phyloP scores from a whole-genome alignment of 2,797 vertebrate genomes.

The Poecilia wingei region DNA sequence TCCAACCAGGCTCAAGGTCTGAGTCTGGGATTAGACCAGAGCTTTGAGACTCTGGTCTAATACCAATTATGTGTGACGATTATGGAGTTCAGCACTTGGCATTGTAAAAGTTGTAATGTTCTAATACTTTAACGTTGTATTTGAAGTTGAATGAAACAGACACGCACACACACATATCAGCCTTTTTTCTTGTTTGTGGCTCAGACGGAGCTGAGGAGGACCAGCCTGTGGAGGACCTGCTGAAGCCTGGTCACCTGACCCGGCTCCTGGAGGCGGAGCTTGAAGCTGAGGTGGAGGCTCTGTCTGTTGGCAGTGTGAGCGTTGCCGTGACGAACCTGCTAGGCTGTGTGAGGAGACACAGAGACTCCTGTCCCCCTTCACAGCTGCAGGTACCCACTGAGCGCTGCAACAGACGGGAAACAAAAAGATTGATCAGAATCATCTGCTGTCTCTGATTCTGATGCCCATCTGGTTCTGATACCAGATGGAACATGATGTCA shows the following conservation, averaged over 20 bases:
- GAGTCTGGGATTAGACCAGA: no score
- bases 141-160: background rate
- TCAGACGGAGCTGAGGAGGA: constrained; percentile 64
- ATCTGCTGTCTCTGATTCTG: background rate
- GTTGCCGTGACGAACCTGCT: constrained; percentile 81
- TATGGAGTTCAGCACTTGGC: background rate
- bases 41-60: background rate
- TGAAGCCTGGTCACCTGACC: constrained; percentile 88
- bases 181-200: background rate
- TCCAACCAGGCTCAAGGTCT: background rate
- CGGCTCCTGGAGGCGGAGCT: constrained; percentile 88
- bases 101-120: background rate
- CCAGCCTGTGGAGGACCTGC: constrained; percentile 68
- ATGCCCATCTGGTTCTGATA: background rate
- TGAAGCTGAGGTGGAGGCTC: constrained; percentile 82
- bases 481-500: background rate
- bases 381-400: constrained; percentile 82
- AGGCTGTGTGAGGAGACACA: constrained; percentile 79
- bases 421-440: background rate
- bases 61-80: background rate
- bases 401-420: background rate
- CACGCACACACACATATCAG: background rate
- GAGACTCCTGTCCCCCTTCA: constrained; percentile 79
- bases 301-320: constrained; percentile 83
- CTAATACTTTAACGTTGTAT: background rate